A percentile compares a stretch with the other conserved stretches of the same genome.
phyloP scores from a whole-genome alignment of 2,113 vertebrate genomes.

The Lepisosteus oculatus region DNA sequence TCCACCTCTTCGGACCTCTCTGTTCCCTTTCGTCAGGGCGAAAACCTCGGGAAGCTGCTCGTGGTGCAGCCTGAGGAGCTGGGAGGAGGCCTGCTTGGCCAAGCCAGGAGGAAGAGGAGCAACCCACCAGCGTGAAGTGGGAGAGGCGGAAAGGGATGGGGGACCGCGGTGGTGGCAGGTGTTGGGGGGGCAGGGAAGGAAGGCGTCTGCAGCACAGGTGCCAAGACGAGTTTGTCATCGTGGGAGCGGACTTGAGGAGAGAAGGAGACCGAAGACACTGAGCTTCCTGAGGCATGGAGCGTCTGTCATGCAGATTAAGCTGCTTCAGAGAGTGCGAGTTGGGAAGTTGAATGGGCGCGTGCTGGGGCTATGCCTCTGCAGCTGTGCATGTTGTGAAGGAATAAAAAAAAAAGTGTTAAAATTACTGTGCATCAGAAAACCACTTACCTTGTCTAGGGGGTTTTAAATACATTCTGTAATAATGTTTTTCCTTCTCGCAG shows the following conservation, averaged over 20 bases:
- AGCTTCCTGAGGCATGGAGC: slow-evolving; percentile 75
- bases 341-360: slow-evolving; percentile 60
- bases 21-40: too few relatives aligned
- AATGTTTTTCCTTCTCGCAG: slow-evolving; percentile 39
- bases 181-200: slow-evolving; percentile 30
- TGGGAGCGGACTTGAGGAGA: slow-evolving; percentile 69
- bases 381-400: not conserved
- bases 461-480: not conserved
- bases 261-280: slow-evolving; percentile 61
- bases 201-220: slow-evolving; percentile 59
- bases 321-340: slow-evolving; percentile 63
- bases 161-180: not conserved
- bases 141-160: not conserved
- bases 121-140: not conserved
- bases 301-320: slow-evolving; percentile 88
- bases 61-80: not conserved
- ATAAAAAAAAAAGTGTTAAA: slow-evolving; percentile 48
- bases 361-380: slow-evolving; percentile 20
- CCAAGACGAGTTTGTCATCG: slow-evolving; percentile 82
- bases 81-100: not conserved
- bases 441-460: slow-evolving; percentile 20
- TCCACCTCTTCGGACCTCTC: too few relatives aligned
- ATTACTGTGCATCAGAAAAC: slow-evolving; percentile 40
- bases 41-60: too few relatives aligned
- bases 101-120: not conserved